Base-by-base conservation (phyloP, 1,140 invertebrate genomes). In the Eriocheir sinensis region DNA sequence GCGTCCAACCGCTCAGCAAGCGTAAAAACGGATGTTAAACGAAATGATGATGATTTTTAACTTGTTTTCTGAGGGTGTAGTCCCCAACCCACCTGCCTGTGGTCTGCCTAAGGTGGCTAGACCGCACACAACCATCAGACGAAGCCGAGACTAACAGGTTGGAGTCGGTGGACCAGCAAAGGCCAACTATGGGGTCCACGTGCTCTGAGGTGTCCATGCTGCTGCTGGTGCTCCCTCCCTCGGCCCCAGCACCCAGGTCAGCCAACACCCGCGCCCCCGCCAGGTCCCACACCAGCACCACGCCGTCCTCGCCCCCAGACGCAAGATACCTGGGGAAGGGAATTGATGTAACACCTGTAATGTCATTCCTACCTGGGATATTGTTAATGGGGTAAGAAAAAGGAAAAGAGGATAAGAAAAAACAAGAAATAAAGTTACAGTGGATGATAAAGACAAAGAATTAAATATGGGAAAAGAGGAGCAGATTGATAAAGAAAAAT, bases 211-310 rank as follows among this genome's bases (percentile, higher is more conserved):
- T 21, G 79, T 92, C 48, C 38, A 40, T 89, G 53, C 34, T 40
- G 72, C 40, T 86, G 38, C 81, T n/a, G 80, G 36, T 27, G 38
- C 60, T 27, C 30, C 79, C 1, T 30, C 79, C 40, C 83, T n/a
- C n/a, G 94, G 9, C 60, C 30, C 81, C 48, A 72, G 44, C 41
- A 41, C 80, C 30, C 27, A 95, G 91, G 41, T 95, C 95, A 4
- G 95, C 81, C 27, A 95, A 21, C 38, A 95, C 95, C n/a, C 93
- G 92, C 2, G 94, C 95, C 30, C 79, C 95, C 30, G 92, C 91
- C 38, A 95, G 81, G 92, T 96, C 94, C 95, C 95, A 96, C 72
- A 96, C 94, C 27, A 60, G 34, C 44, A 95, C 95, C 30, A 86
- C 83, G 9, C 95, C 95, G 48, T 95, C 93, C 34, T 94, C 93